Evolutionary conservation across 2,113 vertebrate species (phyloP), one percentile per base, ranked within the genome.

Genomic region (Phodopus roborovskii): DNA sequence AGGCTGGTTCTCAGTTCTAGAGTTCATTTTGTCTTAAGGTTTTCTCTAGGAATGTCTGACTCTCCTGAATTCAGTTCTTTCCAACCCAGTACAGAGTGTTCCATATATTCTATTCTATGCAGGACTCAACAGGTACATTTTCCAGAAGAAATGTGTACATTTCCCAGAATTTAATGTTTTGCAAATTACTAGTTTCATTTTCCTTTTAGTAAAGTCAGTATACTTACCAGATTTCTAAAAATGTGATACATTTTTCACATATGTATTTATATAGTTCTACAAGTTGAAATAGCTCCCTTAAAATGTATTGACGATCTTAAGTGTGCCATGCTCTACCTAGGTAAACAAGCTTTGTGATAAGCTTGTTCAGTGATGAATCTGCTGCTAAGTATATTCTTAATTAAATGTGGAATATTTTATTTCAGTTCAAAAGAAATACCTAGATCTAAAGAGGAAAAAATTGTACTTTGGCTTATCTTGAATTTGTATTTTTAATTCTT

Each of bases 331-430:
- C 36, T 94, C 91, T 95, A 92, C 86, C 64, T 96, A 87, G 17
- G 60, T 93, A 96, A 83, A 75, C 45, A 81, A 88, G 82, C 90
- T 96, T 87, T 90, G 74, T 95, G 84, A 81, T 92, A 75, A 96
- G 86, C n/a, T 64, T 94, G 62, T 84, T 85, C 85, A 97, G 79
- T 90, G 91, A 95, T 97, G 95, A 96, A 94, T n/a, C 66, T 94
- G 60, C 92, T 97, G 74, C 33, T 93, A 95, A 97, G 96, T 48
- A 90, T 92, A 81, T 30, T 42, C 70, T 42, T 92, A n/a, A 3
- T 75, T 95, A 36, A 28, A 87, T 87, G 42, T 96, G 86, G 33
- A 48, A 66, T 91, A 87, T 96, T 94, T 91, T 95, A 73, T 93
- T 92, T 93, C 42, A 28, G 9, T 78, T 94, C 88, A 70, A 28